Percentiles rank a stretch among this genome's conserved stretches.
These are phyloP conservation scores for Copsychus sechellarum DNA, from an alignment of 2,113 vertebrate species.

Conservation along the genomic window DNA sequence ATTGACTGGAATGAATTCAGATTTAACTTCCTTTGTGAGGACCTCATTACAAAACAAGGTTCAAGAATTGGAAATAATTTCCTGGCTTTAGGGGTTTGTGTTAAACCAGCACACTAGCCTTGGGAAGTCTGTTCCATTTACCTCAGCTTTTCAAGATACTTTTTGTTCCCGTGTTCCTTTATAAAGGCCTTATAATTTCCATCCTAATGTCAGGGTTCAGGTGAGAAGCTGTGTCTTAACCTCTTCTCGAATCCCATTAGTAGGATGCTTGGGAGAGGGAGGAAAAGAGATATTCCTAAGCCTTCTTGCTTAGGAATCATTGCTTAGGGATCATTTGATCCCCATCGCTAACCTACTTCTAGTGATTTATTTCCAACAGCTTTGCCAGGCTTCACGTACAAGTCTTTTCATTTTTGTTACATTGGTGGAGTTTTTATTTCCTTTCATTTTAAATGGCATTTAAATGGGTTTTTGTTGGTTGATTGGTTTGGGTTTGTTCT, in stretches of 20 bases:
- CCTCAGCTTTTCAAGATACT: neutral
- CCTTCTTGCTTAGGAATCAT: neutral
- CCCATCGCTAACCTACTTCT: neutral
- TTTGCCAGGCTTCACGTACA: neutral
- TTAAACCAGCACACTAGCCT: neutral
- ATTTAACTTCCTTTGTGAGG: neutral
- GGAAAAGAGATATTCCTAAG: neutral
- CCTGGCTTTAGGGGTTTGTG: neutral
- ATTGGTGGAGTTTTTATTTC: neutral
- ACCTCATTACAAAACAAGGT: neutral
- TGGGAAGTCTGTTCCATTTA: neutral
- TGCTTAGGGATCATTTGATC: neutral
- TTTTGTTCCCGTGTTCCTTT: neutral
- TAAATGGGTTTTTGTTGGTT: accelerated
- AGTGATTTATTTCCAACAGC: neutral
- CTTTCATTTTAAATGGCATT: neutral
- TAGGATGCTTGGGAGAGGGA: neutral
- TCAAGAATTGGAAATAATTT: neutral
- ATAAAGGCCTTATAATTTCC: neutral
- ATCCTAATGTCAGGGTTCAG: neutral
- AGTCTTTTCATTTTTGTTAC: neutral
- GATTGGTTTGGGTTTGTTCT: neutral
- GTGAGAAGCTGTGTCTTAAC: neutral
- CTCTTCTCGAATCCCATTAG: neutral
- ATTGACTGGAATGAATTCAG: neutral